Base-by-base conservation (phyloP, 1,140 invertebrate species). In the Eciton burchellii region DNA sequence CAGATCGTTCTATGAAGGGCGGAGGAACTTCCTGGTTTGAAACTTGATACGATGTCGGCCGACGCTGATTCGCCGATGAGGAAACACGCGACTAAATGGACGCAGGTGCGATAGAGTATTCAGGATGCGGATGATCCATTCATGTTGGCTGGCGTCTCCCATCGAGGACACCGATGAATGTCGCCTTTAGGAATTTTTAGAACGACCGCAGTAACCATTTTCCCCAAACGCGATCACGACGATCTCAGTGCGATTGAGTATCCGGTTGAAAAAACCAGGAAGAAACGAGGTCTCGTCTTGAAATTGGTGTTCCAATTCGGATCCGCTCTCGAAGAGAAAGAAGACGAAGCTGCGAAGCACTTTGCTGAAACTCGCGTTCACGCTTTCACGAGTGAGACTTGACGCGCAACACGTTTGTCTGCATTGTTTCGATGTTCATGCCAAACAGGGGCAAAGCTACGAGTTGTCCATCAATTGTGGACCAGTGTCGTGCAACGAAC, bases 271-370 rank as follows among this genome's bases (percentile, higher is more conserved):
- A 0, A n/a, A 43, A n/a, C 21, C 14, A 14, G 41, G 56, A 35
- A 56, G 14, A 29, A 57, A 21, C 1, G 24, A 85, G 35, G 19
- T 68, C 16, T 52, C 14, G 21, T 2, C 41, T 6, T 35, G 35
- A 35, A 4, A 60, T 81, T 82, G 83, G 82, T 73, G 76, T 74
- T 86, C 84, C 83, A 91, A 92, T 81, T 54, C 84, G 35, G 73
- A 90, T 89, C 72, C 81, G 19, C 12, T 49, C 5, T 43, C 54
- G 60, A 83, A 24, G 35, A 54, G 66, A 85, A 83, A 74, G 83
- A 70, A 81, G 21, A 24, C 24, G 52, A 43, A 82, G 81, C 59
- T 41, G 65, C 45, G 57, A 47, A 87, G 49, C 47, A 60, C 56
- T 12, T 74, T 35, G 70, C n/a, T 73, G 19, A 76, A 70, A 45